These are phyloP conservation scores for Lasioglossum oenotherae DNA, from an alignment of 2,888 invertebrate species.

Conservation along the genomic window DNA sequence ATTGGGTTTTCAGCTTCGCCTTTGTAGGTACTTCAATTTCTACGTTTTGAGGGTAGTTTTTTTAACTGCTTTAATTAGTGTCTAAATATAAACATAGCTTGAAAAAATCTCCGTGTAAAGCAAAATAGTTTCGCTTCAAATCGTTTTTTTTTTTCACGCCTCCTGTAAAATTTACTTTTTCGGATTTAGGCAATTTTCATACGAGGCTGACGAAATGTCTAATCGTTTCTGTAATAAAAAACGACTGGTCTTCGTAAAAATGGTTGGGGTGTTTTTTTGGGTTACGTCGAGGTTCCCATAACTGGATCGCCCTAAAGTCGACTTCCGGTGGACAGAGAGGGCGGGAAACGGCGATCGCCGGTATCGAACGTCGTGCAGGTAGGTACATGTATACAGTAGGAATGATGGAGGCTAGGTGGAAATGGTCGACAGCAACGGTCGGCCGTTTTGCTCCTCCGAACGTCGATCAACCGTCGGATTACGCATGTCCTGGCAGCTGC, in stretches of 20 bases:
- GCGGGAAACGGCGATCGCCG: constrained; percentile 5
- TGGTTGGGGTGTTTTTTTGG: background rate
- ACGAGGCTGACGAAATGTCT: background rate
- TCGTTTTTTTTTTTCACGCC: no score
- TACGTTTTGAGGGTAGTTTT: no score
- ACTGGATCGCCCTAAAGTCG: background rate
- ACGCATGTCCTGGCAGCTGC: constrained; percentile 83
- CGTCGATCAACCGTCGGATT: constrained; percentile 76
- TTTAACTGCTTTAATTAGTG: no score
- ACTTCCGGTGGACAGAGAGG: background rate
- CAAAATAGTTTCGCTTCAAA: no score
- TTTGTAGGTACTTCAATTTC: no score
- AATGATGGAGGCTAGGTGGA: constrained; percentile 51
- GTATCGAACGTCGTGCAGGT: constrained; percentile 13
- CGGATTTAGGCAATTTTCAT: no score
- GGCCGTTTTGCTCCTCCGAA: constrained; percentile 51
- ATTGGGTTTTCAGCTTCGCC: no score
- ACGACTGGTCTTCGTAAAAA: background rate
- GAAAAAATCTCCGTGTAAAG: no score
- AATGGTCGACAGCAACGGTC: constrained; percentile 64
- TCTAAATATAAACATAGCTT: no score
- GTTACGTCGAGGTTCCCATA: background rate
- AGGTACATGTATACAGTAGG: constrained; percentile 16
- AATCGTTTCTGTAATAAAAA: background rate
- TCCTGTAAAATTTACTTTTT: no score